phyloP scores from a whole-genome alignment of 2,888 invertebrate species.

The Ochropleura leucogaster region DNA sequence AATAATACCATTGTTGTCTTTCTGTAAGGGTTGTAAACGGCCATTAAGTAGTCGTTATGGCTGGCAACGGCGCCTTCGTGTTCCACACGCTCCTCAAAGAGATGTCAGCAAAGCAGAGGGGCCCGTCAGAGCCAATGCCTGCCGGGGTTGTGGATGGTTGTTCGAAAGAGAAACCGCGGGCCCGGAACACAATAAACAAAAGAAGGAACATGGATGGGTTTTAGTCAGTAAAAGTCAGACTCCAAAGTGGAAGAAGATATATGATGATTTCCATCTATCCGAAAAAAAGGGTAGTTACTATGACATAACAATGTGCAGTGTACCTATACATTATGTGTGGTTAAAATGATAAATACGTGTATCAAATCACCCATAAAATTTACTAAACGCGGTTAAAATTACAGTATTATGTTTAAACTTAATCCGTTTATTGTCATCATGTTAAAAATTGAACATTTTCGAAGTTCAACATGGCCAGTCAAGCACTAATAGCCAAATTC shows the following conservation, averaged over 20 bases:
- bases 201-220: no score
- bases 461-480: constrained; percentile 13
- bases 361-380: not conserved
- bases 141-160: no score
- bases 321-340: constrained; percentile 5
- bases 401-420: not conserved
- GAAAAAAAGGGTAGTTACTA: constrained; percentile 3
- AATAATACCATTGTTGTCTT: not conserved
- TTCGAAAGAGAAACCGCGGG: no score
- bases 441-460: constrained; percentile 11
- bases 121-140: no score
- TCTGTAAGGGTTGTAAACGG: not conserved
- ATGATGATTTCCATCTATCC: no score
- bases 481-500: constrained; percentile 21
- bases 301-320: not conserved
- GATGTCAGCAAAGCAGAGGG: no score
- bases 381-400: not conserved
- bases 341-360: not conserved
- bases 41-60: no score
- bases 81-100: no score
- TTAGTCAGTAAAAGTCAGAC: no score
- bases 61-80: no score
- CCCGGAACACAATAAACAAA: no score
- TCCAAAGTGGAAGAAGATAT: no score
- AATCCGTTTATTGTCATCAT: not conserved